Base-by-base conservation (phyloP, 2,888 invertebrate species). In the Coenonympha glycerion region DNA sequence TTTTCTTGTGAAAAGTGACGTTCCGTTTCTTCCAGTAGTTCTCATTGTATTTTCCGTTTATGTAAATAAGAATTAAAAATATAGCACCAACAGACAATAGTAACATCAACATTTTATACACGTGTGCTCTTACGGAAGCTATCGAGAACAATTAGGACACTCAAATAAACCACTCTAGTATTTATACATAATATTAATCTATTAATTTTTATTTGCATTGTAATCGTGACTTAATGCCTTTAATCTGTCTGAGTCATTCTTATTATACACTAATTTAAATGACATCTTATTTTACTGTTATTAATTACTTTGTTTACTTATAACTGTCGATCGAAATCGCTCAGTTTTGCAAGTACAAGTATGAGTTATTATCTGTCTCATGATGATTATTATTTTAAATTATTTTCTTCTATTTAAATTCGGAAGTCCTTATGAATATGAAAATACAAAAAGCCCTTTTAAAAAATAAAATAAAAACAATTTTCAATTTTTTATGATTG, bases 11-110 rank as follows among this genome's bases (percentile, higher is more conserved):
- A 42, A 74, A 76, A 1, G 54, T 31, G 0, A 79, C 77, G 0
- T 75, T 73, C 5, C 75, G 73, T 57, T 66, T 76, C 15, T 58
- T 70, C 78, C 79, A 79, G 46, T 79, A 79, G 1, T 39, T 26
- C 36, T 76, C 64, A 60, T 78, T 76, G 36, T 53, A 52, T 57
- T 47, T 60, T 2, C 72, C 74, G 34, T 48, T 65, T 0, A 73
- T 22, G 49, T 71, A 67, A 6, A 59, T 31, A 2, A 63, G 26
- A 8, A 36, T 6, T 41, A 68, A 34, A 2, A 63, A 15, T 15
- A 60, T 13, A 1, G 56, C 6, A 47, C 59, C 19, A 37, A 60
- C 40, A 31, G 58, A 56, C 71, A 0, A 79, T 57, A 61, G 66
- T 63, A 74, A 16, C 65, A 69, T 1, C 15, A 52, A 44, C 48